Evolutionary conservation across 1,140 invertebrate species (phyloP).

Genomic region (Drosophila pruinosa): DNA sequence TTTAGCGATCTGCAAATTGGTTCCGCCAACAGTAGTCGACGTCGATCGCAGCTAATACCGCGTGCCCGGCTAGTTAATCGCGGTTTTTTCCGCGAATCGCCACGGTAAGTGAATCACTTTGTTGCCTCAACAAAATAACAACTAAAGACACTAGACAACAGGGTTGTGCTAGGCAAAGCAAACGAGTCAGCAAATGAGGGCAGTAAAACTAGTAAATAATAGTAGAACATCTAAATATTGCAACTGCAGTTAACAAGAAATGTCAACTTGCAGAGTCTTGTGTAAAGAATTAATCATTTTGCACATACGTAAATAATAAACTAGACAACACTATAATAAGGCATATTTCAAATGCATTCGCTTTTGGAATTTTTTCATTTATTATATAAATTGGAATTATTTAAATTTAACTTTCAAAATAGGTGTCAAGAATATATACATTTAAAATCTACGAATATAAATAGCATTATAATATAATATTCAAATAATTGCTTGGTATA

Average conservation of each 20-base stretch:
- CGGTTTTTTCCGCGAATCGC: conserved; percentile 86
- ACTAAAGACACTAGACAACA: not conserved
- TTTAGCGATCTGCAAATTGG: conserved; percentile 87
- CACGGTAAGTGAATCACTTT: conserved; percentile 59
- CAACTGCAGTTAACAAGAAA: not conserved
- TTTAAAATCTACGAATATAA: no score
- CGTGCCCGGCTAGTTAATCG: conserved; percentile 89
- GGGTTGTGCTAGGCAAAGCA: not conserved
- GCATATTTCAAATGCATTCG: no score
- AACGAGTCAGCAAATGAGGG: not conserved
- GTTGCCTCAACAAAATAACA: conserved; percentile 5
- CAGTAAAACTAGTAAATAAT: not conserved
- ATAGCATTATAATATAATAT: no score
- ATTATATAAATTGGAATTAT: no score
- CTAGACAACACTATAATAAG: not conserved
- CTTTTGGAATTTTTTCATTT: no score
- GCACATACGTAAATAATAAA: not conserved
- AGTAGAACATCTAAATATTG: no score
- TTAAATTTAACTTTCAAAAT: no score
- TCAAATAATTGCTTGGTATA: no score
- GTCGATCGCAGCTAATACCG: conserved; percentile 89
- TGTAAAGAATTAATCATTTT: not conserved
- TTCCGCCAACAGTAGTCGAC: conserved; percentile 85
- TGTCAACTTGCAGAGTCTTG: not conserved
- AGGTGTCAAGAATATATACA: no score